phyloP scores from a whole-genome alignment of 2,888 invertebrate species.

The Empis livida region DNA sequence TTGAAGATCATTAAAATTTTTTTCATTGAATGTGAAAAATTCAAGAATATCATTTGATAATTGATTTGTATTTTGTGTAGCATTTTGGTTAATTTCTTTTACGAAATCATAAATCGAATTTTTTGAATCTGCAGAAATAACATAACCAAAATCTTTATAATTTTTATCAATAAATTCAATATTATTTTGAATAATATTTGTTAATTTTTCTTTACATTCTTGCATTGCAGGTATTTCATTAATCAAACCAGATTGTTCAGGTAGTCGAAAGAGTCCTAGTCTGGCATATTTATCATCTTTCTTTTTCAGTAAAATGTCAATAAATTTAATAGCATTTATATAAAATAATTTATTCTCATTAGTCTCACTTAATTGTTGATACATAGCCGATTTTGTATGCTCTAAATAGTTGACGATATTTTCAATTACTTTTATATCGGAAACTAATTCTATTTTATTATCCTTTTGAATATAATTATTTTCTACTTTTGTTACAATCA shows the following conservation, averaged over 20 bases:
- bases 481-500: conserved; percentile 12
- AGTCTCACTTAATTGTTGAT: neutral
- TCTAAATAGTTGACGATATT: conserved; percentile 2
- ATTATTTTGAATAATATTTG: conserved; percentile 1
- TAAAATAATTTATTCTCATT: neutral
- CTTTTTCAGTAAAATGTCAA: neutral
- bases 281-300: neutral
- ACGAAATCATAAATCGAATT: conserved; percentile 1
- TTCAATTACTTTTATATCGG: conserved; percentile 1
- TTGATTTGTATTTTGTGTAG: neutral
- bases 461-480: neutral
- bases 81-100: neutral
- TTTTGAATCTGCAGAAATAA: conserved; percentile 5
- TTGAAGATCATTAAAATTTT: no score
- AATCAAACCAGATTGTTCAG: neutral
- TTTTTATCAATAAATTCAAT: neutral
- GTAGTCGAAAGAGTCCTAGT: neutral
- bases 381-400: neutral
- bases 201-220: neutral
- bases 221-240: neutral
- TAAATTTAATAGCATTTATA: neutral
- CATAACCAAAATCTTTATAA: conserved; percentile 5
- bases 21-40: no score
- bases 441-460: neutral
- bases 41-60: no score